A percentile compares a stretch with the other conserved stretches of the same genome.
Conservation (phyloP, 2,888 invertebrate genomes). For the Vesta saturnalis region DNA sequence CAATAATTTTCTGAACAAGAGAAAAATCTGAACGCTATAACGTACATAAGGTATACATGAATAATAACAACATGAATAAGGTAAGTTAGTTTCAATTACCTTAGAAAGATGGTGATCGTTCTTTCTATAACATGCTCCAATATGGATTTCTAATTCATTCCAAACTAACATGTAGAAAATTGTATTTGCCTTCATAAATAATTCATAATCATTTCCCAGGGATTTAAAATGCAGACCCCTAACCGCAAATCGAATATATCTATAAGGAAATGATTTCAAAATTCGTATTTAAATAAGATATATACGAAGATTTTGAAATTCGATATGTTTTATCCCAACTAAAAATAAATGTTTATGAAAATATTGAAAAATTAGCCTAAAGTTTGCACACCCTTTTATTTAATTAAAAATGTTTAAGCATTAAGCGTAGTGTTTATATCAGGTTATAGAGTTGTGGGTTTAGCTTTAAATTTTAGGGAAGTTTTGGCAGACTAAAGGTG, state of each 20-base stretch:
- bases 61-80: too few relatives aligned
- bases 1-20: too few relatives aligned
- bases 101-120: background rate
- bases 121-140: constrained; percentile 16
- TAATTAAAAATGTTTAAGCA: background rate
- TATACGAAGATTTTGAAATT: background rate
- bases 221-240: constrained; percentile 31
- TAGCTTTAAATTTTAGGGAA: background rate
- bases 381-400: background rate
- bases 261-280: constrained; percentile 35
- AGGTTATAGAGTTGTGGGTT: background rate
- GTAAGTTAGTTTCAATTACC: background rate
- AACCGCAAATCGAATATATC: constrained; percentile 35
- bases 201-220: constrained; percentile 48
- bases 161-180: constrained; percentile 50
- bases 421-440: background rate
- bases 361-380: background rate
- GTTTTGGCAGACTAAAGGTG: background rate
- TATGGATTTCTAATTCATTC: constrained; percentile 36
- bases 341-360: too few relatives aligned
- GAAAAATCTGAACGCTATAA: too few relatives aligned
- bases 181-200: constrained; percentile 51
- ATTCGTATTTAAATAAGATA: constrained; percentile 32
- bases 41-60: too few relatives aligned
- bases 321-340: background rate